A percentile compares a stretch with the other conserved stretches of the same genome.
Evolutionary conservation across 1,140 invertebrate genomes (phyloP).

Genomic region (Dufourea novaeangliae): DNA sequence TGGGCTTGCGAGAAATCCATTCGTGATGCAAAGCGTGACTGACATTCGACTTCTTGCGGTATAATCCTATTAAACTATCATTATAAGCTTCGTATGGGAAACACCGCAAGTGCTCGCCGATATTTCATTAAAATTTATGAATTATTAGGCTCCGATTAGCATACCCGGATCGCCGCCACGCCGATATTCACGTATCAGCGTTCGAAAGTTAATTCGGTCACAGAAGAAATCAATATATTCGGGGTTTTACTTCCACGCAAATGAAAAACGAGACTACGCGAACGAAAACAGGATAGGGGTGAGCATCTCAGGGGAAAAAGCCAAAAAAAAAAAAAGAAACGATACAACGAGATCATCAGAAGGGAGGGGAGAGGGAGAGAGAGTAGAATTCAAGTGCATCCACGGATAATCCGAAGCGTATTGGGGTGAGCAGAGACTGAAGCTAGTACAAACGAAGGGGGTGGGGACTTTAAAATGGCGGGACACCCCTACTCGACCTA

Average conservation of each 20-base stretch:
- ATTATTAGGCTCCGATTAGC: conserved; percentile 31
- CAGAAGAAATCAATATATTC: no score
- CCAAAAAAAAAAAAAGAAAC: no score
- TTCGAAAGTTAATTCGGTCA: neutral
- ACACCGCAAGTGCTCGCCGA: conserved; percentile 74
- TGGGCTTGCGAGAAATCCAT: conserved; percentile 65
- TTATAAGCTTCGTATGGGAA: conserved; percentile 77
- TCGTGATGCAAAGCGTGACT: conserved; percentile 78
- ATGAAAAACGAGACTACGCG: neutral
- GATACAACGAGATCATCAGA: conserved; percentile 26
- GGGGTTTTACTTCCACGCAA: neutral
- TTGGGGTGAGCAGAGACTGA: conserved; percentile 57
- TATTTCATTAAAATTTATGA: conserved; percentile 73
- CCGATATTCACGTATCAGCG: neutral
- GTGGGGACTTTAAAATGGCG: conserved; percentile 78
- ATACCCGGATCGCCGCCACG: neutral
- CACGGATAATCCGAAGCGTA: conserved; percentile 71
- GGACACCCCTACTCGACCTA: conserved; percentile 49
- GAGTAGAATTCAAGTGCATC: conserved; percentile 64
- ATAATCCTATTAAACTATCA: conserved; percentile 78
- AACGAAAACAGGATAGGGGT: neutral
- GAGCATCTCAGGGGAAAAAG: neutral
- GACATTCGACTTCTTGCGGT: conserved; percentile 74
- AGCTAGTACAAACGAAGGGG: conserved; percentile 58
- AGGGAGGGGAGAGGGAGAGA: conserved; percentile 44